Evolutionary conservation across 1,140 invertebrate species (phyloP).

Genomic region (Cotesia chilonis): DNA sequence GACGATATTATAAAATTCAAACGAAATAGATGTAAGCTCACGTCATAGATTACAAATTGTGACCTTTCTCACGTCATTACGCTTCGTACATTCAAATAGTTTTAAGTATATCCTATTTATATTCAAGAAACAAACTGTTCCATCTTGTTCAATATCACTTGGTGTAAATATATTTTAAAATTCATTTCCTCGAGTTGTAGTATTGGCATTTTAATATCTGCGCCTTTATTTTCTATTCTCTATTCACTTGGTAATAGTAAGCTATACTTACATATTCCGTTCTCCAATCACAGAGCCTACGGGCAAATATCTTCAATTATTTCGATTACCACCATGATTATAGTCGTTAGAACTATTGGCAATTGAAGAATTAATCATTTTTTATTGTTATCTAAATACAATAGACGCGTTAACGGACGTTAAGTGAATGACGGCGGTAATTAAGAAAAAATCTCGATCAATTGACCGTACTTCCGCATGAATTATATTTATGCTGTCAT

Average conservation of each 20-base stretch:
- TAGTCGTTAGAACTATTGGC: too few species aligned
- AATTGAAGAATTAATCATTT: too few species aligned
- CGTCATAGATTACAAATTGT: constrained; percentile 92
- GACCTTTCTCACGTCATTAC: constrained; percentile 92
- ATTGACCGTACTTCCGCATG: constrained; percentile 37
- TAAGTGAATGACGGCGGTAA: constrained; percentile 30
- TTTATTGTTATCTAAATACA: background rate
- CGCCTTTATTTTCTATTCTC: too few species aligned
- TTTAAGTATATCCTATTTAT: constrained; percentile 81
- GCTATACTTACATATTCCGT: constrained; percentile 76
- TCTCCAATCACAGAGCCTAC: constrained; percentile 92
- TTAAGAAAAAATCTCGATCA: constrained; percentile 40
- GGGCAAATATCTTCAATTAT: constrained; percentile 37
- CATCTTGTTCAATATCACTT: constrained; percentile 88
- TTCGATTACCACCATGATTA: too few species aligned
- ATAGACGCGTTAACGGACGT: background rate
- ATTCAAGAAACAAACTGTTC: constrained; percentile 85
- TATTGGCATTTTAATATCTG: too few species aligned
- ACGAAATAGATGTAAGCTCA: constrained; percentile 67
- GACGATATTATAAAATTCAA: too few species aligned
- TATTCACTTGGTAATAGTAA: constrained; percentile 72
- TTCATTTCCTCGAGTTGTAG: too few species aligned
- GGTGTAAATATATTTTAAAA: constrained; percentile 91
- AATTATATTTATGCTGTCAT: constrained; percentile 2
- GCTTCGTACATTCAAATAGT: constrained; percentile 88